A percentile compares a stretch with the other conserved stretches of the same genome.
phyloP scores from a whole-genome alignment of 2,113 vertebrate species.

The Hypanus sabinus region DNA sequence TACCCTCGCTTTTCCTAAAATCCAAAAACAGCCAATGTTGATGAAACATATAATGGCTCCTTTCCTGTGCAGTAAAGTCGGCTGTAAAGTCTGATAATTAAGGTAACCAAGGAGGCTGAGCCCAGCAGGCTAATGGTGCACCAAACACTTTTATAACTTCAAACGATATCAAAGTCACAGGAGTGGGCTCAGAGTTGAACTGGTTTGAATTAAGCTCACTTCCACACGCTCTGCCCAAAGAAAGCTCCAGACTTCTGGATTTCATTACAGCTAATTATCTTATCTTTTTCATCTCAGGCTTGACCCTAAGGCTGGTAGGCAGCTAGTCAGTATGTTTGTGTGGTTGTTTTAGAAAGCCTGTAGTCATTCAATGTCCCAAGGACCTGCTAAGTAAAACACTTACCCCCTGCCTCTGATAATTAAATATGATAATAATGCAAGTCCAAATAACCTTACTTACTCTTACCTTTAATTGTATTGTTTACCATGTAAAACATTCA shows the following conservation, averaged over 20 bases:
- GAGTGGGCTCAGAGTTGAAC: slow-evolving; percentile 73
- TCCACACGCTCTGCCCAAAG: slow-evolving; percentile 80
- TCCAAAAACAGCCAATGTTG: slow-evolving; percentile 86
- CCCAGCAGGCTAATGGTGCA: slow-evolving; percentile 82
- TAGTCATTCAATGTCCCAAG: slow-evolving; percentile 81
- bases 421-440: slow-evolving; percentile 96
- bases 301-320: slow-evolving; percentile 93
- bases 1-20: slow-evolving; percentile 84
- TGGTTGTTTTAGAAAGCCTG: slow-evolving; percentile 85
- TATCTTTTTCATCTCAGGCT: slow-evolving; percentile 98
- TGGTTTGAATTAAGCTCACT: slow-evolving; percentile 95
- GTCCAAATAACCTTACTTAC: slow-evolving; percentile 91
- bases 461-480: slow-evolving; percentile 57
- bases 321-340: slow-evolving; percentile 71
- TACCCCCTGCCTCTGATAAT: slow-evolving; percentile 88
- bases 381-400: slow-evolving; percentile 95
- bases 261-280: slow-evolving; percentile 99
- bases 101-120: slow-evolving; percentile 88
- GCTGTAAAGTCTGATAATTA: slow-evolving; percentile 97
- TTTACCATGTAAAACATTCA: slow-evolving; percentile 18
- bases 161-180: slow-evolving; percentile 91
- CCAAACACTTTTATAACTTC: slow-evolving; percentile 89
- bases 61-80: slow-evolving; percentile 96
- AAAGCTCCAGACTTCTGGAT: slow-evolving; percentile 85
- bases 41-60: slow-evolving; percentile 95